phyloP scores from a whole-genome alignment of 2,888 invertebrate species.

The Pediacus dermestoides region DNA sequence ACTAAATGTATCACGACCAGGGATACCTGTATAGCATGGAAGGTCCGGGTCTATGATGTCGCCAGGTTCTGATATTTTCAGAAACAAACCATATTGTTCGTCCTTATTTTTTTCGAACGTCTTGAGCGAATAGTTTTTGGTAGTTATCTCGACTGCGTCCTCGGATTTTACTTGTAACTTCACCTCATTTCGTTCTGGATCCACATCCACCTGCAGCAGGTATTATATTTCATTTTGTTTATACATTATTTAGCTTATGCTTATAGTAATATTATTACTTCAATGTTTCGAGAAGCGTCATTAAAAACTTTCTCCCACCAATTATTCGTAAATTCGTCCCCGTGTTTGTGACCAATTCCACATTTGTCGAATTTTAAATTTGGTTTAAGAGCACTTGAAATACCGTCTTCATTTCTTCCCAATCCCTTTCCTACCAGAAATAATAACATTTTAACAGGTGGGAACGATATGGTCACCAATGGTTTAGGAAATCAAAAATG shows the following conservation, averaged over 20 bases:
- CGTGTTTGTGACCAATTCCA: slow-evolving; percentile 74
- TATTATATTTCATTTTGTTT: too few species aligned
- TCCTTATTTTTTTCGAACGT: slow-evolving; percentile 38
- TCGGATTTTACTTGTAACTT: slow-evolving; percentile 32
- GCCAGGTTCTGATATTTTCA: slow-evolving; percentile 48
- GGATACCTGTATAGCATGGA: slow-evolving; percentile 11
- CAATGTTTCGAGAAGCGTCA: slow-evolving; percentile 66
- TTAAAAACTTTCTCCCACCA: slow-evolving; percentile 84
- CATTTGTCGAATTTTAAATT: slow-evolving; percentile 74
- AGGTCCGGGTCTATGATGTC: slow-evolving; percentile 35
- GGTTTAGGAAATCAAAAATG: slow-evolving; percentile 2
- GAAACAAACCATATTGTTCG: slow-evolving; percentile 48
- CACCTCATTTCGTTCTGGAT: slow-evolving; percentile 28
- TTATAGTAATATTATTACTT: slow-evolving; percentile 48
- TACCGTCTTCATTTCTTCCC: slow-evolving; percentile 77
- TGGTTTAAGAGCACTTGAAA: slow-evolving; percentile 71
- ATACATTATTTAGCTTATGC: too few species aligned
- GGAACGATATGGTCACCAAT: neutral
- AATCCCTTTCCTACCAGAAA: slow-evolving; percentile 69
- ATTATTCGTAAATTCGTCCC: slow-evolving; percentile 72
- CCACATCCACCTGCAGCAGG: too few species aligned
- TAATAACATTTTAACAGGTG: neutral
- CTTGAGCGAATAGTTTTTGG: slow-evolving; percentile 42
- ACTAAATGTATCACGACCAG: slow-evolving; percentile 23
- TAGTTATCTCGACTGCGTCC: slow-evolving; percentile 44